These are phyloP conservation scores for Pocillopora meandrina DNA, from an alignment of 92 coral and sea anemone genomes.

Conservation along the genomic window DNA sequence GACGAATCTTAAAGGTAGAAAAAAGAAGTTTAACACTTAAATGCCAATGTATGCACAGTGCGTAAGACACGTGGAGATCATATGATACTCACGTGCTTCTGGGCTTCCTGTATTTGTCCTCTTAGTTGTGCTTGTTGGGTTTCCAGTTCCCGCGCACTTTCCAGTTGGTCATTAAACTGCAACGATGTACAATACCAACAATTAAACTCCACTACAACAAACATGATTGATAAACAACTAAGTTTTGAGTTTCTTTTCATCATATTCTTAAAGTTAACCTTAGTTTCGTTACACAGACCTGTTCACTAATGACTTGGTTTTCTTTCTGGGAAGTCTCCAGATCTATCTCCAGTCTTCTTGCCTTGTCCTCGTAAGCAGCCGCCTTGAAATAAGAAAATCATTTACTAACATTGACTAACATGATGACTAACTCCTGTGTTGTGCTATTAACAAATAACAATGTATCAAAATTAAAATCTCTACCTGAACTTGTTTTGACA, in stretches of 20 bases:
- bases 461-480: no score
- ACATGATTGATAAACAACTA: background rate
- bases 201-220: background rate
- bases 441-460: no score
- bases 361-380: slow-evolving; percentile 82
- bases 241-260: background rate
- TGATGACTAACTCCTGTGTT: background rate
- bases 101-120: slow-evolving; percentile 82
- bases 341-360: slow-evolving; percentile 79
- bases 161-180: slow-evolving; percentile 73
- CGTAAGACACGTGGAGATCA: background rate
- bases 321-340: slow-evolving; percentile 82
- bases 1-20: slow-evolving; percentile 67
- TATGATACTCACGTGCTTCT: slow-evolving; percentile 77
- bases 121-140: slow-evolving; percentile 67
- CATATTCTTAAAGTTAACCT: background rate
- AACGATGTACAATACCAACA: background rate
- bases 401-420: background rate
- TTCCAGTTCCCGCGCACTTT: slow-evolving; percentile 68
- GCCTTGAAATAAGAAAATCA: slow-evolving; percentile 53
- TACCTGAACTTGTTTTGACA: no score
- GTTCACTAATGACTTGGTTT: slow-evolving; percentile 72
- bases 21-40: background rate
- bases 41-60: no score
- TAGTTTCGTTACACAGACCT: slow-evolving; percentile 36